Base-by-base conservation (phyloP, 2,888 invertebrate genomes). In the Gymnosoma rotundatum region DNA sequence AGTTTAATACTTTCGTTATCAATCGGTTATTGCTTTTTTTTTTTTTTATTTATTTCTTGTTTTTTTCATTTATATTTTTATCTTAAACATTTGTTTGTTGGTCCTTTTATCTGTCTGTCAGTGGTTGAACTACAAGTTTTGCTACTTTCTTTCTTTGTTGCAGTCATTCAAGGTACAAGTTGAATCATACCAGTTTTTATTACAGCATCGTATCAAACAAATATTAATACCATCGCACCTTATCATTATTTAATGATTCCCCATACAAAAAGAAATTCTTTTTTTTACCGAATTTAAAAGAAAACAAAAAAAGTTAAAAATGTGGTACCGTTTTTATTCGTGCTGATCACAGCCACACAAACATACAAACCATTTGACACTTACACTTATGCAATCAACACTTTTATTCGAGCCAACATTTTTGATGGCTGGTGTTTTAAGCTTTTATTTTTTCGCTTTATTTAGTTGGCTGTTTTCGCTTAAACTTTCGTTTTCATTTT, bases 71-170 rank as follows among this genome's bases (percentile, higher is more conserved):
- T 66, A 66, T 25, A 14, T 48, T 54, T 42, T 54, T 58, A 45
- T 60, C 10, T 58, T 12, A n/a, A 21, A n/a, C 12, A 48, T 32
- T 21, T 72, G 36, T 61, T 38, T 21, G 20, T 12, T 45, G 32
- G 25, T 20, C 42, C 16, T 25, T 18, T 6, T 20, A 12, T 58
- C 18, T 45, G 56, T 58, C 9, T 6, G 45, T 18, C 16, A 0
- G 9, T 72, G 32, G 20, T 10, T 8, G 7, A n/a, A 72, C 48
- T 87, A 78, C 69, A 87, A 79, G 89, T 88, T 85, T 83, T 86
- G 87, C 89, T 87, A 90, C 89, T 90, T 67, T 69, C 14, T 48
- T 52, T 54, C 21, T 52, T n/a, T n/a, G n/a, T n/a, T 52, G 50
- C 20, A 38, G 45, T 12, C 54, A 67, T 67, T n/a, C 25, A 52